A percentile compares a stretch with the other conserved stretches of the same genome.
Evolutionary conservation across 2,797 vertebrate genomes (phyloP).

Genomic region (Halcyon leucocephala): DNA sequence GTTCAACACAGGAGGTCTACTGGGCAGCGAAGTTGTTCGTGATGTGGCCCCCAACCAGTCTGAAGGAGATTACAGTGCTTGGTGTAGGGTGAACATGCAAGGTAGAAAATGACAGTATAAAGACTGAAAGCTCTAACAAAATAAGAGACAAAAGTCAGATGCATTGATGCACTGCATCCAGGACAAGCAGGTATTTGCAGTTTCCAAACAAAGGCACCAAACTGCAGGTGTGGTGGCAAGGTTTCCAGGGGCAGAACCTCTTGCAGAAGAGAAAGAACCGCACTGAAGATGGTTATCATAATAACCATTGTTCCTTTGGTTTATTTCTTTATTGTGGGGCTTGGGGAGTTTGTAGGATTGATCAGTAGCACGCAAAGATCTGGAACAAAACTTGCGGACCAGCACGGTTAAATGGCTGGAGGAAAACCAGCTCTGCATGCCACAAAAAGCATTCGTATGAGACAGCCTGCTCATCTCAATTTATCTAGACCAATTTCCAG

Average conservation of each 20-base stretch:
- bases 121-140: background rate
- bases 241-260: background rate
- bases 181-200: background rate
- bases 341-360: background rate
- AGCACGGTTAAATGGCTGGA: background rate
- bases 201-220: background rate
- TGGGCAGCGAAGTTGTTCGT: background rate
- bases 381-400: background rate
- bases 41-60: background rate
- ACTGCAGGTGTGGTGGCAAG: background rate
- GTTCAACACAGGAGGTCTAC: background rate
- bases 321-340: background rate
- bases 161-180: accelerated
- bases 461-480: conserved; percentile 42
- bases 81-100: background rate
- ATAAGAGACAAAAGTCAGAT: background rate
- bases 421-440: background rate
- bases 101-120: background rate
- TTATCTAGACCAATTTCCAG: conserved; percentile 41
- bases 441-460: background rate
- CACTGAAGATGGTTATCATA: background rate
- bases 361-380: background rate
- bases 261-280: background rate
- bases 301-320: background rate
- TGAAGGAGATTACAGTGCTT: background rate